These are phyloP conservation scores for Dryobota labecula DNA, from an alignment of 2,888 invertebrate genomes.

Conservation along the genomic window DNA sequence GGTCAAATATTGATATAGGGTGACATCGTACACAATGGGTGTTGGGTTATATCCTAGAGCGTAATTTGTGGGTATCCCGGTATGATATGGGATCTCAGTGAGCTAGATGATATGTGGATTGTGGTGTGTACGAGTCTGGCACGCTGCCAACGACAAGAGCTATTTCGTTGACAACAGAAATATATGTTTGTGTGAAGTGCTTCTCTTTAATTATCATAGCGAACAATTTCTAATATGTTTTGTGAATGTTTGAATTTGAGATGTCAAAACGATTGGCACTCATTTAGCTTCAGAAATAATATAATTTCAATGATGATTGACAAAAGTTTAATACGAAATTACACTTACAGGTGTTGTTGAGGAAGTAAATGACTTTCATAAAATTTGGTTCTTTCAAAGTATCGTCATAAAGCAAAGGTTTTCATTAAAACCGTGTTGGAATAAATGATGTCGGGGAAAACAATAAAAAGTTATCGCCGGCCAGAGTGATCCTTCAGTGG, in stretches of 20 bases:
- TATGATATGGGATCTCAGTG: constrained; percentile 60
- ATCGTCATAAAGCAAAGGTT: constrained; percentile 40
- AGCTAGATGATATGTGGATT: constrained; percentile 59
- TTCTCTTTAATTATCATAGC: constrained; percentile 38
- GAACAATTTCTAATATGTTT: constrained; percentile 25
- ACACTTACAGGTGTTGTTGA: constrained; percentile 13
- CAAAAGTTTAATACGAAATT: constrained; percentile 14
- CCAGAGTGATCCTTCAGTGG: constrained; percentile 45
- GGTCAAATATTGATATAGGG: constrained; percentile 74
- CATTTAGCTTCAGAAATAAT: neutral
- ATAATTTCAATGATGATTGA: neutral
- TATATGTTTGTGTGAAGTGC: constrained; percentile 44
- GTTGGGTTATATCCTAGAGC: constrained; percentile 21
- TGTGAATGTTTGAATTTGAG: constrained; percentile 24
- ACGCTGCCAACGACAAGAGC: constrained; percentile 67
- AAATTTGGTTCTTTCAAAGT: constrained; percentile 19
- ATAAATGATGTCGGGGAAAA: constrained; percentile 32
- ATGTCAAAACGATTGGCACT: constrained; percentile 2
- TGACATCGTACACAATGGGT: constrained; percentile 36
- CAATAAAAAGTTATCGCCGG: constrained; percentile 48
- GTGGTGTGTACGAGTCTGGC: constrained; percentile 70
- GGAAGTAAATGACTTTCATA: neutral
- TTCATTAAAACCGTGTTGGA: constrained; percentile 39
- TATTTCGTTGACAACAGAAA: constrained; percentile 66
- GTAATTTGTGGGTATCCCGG: constrained; percentile 31